Base-by-base conservation (phyloP, 2,888 invertebrate species). In the Coelinius sp. region DNA sequence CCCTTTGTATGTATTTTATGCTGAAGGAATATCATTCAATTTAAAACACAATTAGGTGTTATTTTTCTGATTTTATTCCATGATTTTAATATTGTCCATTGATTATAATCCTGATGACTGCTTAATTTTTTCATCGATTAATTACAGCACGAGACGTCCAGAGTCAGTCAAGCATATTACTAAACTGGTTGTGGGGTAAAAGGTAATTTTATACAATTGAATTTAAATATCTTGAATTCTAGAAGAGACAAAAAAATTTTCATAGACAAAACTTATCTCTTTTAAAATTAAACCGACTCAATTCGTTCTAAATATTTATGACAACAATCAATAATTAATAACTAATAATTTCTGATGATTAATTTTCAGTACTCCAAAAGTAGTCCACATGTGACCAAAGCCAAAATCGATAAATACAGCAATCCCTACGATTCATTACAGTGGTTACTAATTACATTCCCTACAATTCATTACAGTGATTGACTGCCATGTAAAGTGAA, bases 181-280 rank as follows among this genome's bases (percentile, higher is more conserved):
- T 95, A 76, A 94, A 95, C 88, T 95, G 95, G 95, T 89, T 95
- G 73, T 92, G 94, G 91, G 95, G 95, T 75, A 93, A 92, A 85
- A 93, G 92, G 88, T 88, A 81, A 78, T 12, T 77, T 74, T 8
- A 12, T 41, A 8, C n/a, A n/a, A n/a, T n/a, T n/a, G n/a, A 44
- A 24, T 41, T 41, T 14, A 10, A 49, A 56, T 70, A 64, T 66
- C 1, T 38, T 38, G 0, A 1, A 12, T 38, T n/a, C n/a, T n/a
- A n/a, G n/a, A n/a, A n/a, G n/a, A n/a, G n/a, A n/a, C n/a, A n/a
- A n/a, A n/a, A n/a, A n/a, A 8, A 12, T 38, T 10, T 5, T 38
- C 38, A 12, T 38, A 38, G 8, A 12, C 10, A n/a, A n/a, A n/a
- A n/a, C n/a, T n/a, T n/a, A n/a, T n/a, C n/a, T n/a, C n/a, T n/a